Percentiles rank a stretch among this genome's conserved stretches.
These are phyloP conservation scores for Eristalinus sepulchralis DNA, from an alignment of 2,888 invertebrate species.

Conservation along the genomic window DNA sequence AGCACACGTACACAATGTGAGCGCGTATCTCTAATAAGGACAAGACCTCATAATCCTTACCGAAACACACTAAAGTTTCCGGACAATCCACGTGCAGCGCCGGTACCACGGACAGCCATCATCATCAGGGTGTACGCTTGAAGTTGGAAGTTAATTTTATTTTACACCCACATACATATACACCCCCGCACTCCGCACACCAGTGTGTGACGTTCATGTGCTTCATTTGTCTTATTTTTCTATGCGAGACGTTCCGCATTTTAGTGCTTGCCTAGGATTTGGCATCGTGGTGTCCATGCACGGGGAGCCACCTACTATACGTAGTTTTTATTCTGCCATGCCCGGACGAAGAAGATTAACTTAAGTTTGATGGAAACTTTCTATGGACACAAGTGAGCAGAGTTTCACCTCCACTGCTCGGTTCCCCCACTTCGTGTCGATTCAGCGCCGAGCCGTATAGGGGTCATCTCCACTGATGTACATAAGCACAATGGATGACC, in stretches of 20 bases:
- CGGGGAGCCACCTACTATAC: slow-evolving; percentile 16
- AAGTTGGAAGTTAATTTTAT: slow-evolving; percentile 38
- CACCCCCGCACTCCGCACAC: background rate
- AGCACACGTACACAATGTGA: slow-evolving; percentile 35
- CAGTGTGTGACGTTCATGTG: background rate
- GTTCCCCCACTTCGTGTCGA: background rate
- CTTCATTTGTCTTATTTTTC: background rate
- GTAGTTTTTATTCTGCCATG: slow-evolving; percentile 8
- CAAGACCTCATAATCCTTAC: slow-evolving; percentile 56
- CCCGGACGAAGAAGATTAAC: slow-evolving; percentile 23
- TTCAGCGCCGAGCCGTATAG: background rate
- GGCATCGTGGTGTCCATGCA: slow-evolving; percentile 20
- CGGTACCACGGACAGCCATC: background rate
- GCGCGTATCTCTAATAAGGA: slow-evolving; percentile 47
- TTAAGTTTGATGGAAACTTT: slow-evolving; percentile 52
- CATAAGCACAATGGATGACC: slow-evolving; percentile 8
- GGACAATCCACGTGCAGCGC: slow-evolving; percentile 33
- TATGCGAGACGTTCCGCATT: slow-evolving; percentile 23
- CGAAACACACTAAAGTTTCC: slow-evolving; percentile 37
- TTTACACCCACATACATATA: slow-evolving; percentile 20
- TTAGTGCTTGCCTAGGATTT: slow-evolving; percentile 49
- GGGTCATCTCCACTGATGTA: background rate
- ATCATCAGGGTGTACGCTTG: background rate
- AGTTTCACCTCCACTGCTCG: background rate
- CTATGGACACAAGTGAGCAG: slow-evolving; percentile 14